Base-by-base conservation (phyloP, 2,797 vertebrate genomes). In the Chromobotia macracanthus region DNA sequence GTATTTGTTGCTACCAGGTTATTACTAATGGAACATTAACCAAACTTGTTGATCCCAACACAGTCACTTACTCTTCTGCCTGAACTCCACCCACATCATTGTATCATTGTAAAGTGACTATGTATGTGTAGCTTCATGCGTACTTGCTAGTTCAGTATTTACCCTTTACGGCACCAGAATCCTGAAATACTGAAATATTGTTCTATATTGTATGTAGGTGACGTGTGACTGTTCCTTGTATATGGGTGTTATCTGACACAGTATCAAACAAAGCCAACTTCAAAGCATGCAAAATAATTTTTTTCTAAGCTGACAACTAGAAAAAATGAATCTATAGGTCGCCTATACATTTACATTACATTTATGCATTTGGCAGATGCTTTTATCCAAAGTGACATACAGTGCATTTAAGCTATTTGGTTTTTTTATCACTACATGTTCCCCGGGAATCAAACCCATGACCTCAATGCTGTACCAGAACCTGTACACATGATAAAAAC, bases 241-340 rank as follows among this genome's bases (percentile, higher is more conserved):
- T 48, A 61, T n/a, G 66, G 28, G 56, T 6, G 55, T 63, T 78
- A 63, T 78, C 66, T 69, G 75, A 78, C 70, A 51, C 56, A 38
- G 25, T 41, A 21, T 38, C 28, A 70, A 35, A 70, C 66, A 78
- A 60, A 58, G 23, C 18, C 56, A 77, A 15, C 46, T 13, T 19
- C 18, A 3, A 61, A 3, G 55, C 75, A 50, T 58, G 63, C 10
- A 56, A 46, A 65, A 76, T 51, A 15, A 44, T 76, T 56, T 64
- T 18, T 35, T 13, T 28, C 7, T 28, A 63, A 9, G 25, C 55
- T 38, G 28, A 44, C 70, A 38, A 23, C 21, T 41, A 63, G 28
- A 41, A 78, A 63, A 19, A 38, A 13, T 69, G 41, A 60, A 70
- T 38, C 55, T 13, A 7, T 23, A 31, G 46, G 38, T 63, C 44